Base-by-base conservation (phyloP, 2,888 invertebrate genomes). In the Pocota personata region DNA sequence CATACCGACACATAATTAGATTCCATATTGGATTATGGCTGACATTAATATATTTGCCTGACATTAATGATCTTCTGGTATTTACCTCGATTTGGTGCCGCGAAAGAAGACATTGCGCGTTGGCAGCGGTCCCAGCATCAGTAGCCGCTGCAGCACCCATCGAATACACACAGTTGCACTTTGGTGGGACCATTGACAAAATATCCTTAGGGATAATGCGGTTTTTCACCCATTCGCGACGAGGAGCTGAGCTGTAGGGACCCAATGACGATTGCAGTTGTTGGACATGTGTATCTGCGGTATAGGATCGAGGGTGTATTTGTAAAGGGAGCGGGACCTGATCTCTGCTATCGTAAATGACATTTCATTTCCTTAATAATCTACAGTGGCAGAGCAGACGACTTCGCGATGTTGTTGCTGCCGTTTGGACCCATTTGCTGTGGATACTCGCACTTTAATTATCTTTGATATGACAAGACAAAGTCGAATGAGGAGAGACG, bases 41-140 rank as follows among this genome's bases (percentile, higher is more conserved):
- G 88, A 88, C 88, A 88, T 88, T 88, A 88, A 88, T 88, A 88
- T 88, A 88, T 88, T 88, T 88, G 87, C 88, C 87, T 88, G 88
- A 88, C 88, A 87, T 88, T 88, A 88, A 88, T 88, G 88, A 88
- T 88, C 88, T 88, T 88, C 88, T 88, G 88, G 87, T 88, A 88
- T 88, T 88, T 88, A 88, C 88, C 88, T 88, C 87, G 82, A 87
- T 88, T 88, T 88, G 88, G 88, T 80, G 87, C 88, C 88, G 88
- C 88, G 86, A 62, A 88, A 86, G 86, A 86, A 82, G 86, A 82
- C 86, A 55, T 77, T 72, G 82, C 60, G 19, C 62, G 55, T 55
- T 19, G 58, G 67, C 67, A 64, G 46, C 55, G 40, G 16, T 3
- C 50, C 30, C 43, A 14, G 30, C 58, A 27, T 2, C 43, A 14